Evolutionary conservation across 2,888 invertebrate genomes (phyloP), one percentile per base, ranked within the genome.

Genomic region (Drosophila mimetica): DNA sequence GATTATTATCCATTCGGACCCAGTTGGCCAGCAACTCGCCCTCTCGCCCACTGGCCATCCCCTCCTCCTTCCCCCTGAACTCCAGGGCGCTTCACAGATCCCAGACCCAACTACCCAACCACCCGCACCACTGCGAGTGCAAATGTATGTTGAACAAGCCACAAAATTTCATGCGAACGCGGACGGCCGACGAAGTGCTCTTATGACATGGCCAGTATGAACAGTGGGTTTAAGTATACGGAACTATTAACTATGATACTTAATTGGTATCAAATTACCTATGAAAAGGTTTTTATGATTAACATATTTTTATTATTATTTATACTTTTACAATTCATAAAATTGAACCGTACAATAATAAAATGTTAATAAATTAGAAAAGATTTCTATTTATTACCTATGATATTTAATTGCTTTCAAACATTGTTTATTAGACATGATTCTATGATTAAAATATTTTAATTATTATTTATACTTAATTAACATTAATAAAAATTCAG

Each of bases 131-230:
- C 39, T 51, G 51, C 61, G 52, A 77, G 61, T 80, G 75, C 73
- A 72, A 76, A 76, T 84, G 75, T 80, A 53, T 83, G 86, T 86
- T 69, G 81, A 71, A 81, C 79, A 84, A 75, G 84, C 77, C 84
- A 84, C 86, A 84, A 77, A 83, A 81, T 84, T 77, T 82, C 74
- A 78, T 84, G 76, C 55, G 70, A 54, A 59, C 64, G 58, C 67
- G 69, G 66, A 48, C 25, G 60, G 50, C 52, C 25, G 71, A 47
- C 53, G 44, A 71, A 66, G 57, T n/a, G 52, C 63, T 75, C 75
- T 80, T 83, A 82, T 71, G 82, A 79, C 46, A 58, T 69, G 52
- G 14, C 37, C 48, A 48, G 53, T 25, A 36, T 13, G 22, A 9
- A 70, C 70, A 69, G 60, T 70, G 70, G 59, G 14, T n/a, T 9